Evolutionary conservation across 35 echinoderm and acorn worm genomes (phyloP).

Genomic region (Heliocidaris tuberculata): DNA sequence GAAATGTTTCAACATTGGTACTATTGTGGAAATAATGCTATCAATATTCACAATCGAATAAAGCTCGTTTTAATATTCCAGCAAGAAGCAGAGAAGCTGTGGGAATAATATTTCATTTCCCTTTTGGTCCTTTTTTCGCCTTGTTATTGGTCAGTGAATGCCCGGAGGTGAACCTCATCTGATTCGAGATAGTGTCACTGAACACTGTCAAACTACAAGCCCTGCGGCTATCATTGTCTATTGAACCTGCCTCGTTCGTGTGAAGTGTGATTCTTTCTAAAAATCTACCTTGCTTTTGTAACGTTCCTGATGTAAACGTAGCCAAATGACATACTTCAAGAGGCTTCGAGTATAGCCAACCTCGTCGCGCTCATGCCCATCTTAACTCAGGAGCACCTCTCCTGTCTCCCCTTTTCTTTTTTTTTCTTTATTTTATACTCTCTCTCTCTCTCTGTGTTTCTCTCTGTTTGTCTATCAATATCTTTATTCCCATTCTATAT

Average conservation of each 20-base stretch:
- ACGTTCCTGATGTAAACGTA: background rate
- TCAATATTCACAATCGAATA: background rate
- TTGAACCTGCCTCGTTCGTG: constrained; percentile 7
- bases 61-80: background rate
- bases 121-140: background rate
- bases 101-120: constrained; percentile 11
- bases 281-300: background rate
- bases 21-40: background rate
- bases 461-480: no score
- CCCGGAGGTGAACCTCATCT: background rate
- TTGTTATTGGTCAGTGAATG: constrained; percentile 6
- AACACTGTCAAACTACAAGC: background rate
- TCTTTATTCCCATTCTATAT: no score
- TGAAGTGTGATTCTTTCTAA: background rate
- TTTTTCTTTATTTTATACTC: background rate
- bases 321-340: background rate
- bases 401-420: background rate
- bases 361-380: background rate
- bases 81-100: background rate
- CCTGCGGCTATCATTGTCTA: background rate
- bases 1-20: background rate
- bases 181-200: background rate
- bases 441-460: no score
- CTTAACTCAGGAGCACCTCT: background rate
- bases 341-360: background rate